Evolutionary conservation across 2,113 vertebrate genomes (phyloP).

Genomic region (Morphnarchus princeps): DNA sequence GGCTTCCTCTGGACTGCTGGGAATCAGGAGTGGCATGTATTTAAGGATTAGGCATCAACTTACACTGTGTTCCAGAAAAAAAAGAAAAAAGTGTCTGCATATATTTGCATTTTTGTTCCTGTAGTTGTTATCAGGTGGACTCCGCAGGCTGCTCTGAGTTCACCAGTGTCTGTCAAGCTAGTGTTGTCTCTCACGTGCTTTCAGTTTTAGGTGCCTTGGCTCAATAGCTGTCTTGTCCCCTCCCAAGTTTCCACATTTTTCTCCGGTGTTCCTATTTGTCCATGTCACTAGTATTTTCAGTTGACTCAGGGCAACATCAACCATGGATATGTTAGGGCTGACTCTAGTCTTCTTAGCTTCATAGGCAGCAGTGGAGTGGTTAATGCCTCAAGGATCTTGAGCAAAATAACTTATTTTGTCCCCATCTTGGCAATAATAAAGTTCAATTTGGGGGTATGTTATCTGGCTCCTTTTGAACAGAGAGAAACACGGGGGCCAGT

Average conservation of each 20-base stretch:
- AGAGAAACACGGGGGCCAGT: neutral
- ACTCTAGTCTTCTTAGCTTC: neutral
- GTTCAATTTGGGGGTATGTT: accelerated
- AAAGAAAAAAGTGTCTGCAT: neutral
- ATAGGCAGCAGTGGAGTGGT: neutral
- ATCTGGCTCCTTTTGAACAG: neutral
- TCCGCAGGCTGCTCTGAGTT: neutral
- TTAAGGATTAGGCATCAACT: neutral
- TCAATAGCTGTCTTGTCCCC: neutral
- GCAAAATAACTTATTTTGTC: neutral
- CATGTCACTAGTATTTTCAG: neutral
- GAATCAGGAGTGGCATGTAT: neutral
- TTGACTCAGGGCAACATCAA: neutral
- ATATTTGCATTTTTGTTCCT: neutral
- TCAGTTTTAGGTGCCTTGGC: neutral
- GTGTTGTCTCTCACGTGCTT: neutral
- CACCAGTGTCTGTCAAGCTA: neutral
- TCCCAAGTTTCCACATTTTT: neutral
- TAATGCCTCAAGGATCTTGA: neutral
- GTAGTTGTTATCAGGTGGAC: neutral
- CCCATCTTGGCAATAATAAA: neutral
- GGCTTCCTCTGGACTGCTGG: neutral
- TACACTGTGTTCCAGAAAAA: neutral
- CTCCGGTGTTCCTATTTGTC: neutral
- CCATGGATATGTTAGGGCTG: neutral